Evolutionary conservation across 2,888 invertebrate genomes (phyloP).

Genomic region (Reticulitermes lucifugus): DNA sequence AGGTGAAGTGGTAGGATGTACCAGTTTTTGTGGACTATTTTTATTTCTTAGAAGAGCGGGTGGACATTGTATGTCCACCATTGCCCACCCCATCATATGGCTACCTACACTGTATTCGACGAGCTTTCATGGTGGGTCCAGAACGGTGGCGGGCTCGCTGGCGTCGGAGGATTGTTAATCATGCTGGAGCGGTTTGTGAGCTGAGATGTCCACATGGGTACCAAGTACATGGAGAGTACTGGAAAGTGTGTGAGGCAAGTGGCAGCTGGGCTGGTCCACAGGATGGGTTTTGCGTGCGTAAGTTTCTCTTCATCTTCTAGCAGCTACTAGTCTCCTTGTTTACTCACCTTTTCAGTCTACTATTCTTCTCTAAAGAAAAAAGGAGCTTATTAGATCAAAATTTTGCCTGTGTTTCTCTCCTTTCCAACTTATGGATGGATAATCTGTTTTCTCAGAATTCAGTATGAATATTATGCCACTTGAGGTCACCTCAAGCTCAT

Average conservation of each 20-base stretch:
- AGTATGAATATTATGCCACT: no score
- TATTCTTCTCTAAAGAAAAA: no score
- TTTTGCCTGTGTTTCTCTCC: no score
- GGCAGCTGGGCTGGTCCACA: slow-evolving; percentile 65
- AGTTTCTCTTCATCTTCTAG: slow-evolving; percentile 55
- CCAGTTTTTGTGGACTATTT: neutral
- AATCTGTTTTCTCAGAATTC: no score
- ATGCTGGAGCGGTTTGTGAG: slow-evolving; percentile 65
- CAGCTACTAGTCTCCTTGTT: no score
- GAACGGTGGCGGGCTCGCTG: slow-evolving; percentile 57
- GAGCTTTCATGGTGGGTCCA: slow-evolving; percentile 56
- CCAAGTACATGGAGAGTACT: slow-evolving; percentile 64
- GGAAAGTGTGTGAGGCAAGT: slow-evolving; percentile 63
- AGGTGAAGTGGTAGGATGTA: no score
- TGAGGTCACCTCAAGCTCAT: no score
- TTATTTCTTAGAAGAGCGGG: slow-evolving; percentile 51
- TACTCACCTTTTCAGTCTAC: no score
- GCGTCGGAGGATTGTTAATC: slow-evolving; percentile 61
- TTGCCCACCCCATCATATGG: slow-evolving; percentile 64
- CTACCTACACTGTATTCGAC: slow-evolving; percentile 64
- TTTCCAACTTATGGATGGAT: no score
- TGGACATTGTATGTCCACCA: slow-evolving; percentile 62
- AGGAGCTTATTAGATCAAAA: no score
- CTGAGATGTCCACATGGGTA: slow-evolving; percentile 65
- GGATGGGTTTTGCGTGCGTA: slow-evolving; percentile 65